Conservation (phyloP, 2,797 vertebrate species). For the Pachyuromys duprasi region DNA sequence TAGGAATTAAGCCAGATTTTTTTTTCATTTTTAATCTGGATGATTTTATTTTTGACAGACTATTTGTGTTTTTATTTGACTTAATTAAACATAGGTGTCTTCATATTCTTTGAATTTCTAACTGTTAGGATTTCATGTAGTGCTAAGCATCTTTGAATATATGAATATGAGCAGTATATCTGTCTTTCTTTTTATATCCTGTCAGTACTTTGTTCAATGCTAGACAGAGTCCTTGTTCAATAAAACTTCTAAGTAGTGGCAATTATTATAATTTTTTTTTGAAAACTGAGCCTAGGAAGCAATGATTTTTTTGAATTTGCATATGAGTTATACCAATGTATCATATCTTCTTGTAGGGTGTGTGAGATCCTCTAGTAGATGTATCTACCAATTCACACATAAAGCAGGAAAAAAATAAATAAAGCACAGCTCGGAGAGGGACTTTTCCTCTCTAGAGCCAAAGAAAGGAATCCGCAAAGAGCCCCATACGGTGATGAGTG, state of each 20-base stretch:
- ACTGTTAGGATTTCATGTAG: background rate
- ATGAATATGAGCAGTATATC: background rate
- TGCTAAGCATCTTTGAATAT: constrained; percentile 6
- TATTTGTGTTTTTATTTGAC: constrained; percentile 15
- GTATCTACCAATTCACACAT: background rate
- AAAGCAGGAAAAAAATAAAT: constrained; percentile 9
- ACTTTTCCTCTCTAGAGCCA: background rate
- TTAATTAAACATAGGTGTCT: background rate
- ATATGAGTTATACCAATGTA: constrained; percentile 12
- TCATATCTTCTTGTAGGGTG: constrained; percentile 19
- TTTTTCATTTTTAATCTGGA: background rate
- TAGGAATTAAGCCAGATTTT: background rate
- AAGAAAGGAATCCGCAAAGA: constrained; percentile 28
- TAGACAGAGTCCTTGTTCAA: background rate
- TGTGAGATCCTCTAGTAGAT: background rate
- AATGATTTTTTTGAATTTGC: background rate
- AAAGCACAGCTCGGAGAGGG: background rate
- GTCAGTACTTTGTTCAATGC: background rate
- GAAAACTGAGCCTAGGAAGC: constrained; percentile 1
- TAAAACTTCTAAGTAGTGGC: constrained; percentile 13
- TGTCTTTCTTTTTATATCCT: background rate
- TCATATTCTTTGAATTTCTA: background rate
- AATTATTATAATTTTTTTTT: constrained; percentile 9
- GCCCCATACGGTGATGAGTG: background rate
- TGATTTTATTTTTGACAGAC: background rate